phyloP scores from a whole-genome alignment of 2,888 invertebrate species.

The Gibbula magus region DNA sequence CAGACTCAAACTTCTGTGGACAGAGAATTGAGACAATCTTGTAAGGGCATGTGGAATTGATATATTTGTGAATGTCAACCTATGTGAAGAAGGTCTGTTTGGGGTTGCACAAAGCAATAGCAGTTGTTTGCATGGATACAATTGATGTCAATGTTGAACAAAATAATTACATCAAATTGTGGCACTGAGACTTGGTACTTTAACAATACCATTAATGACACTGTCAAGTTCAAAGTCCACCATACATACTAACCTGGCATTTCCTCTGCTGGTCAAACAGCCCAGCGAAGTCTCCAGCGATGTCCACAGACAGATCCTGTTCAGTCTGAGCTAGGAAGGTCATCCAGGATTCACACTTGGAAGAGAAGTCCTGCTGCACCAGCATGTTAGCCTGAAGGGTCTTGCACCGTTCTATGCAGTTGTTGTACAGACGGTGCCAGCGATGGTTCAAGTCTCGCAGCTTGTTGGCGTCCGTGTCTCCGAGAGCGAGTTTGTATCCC shows the following conservation, averaged over 20 bases:
- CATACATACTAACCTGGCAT: constrained; percentile 59
- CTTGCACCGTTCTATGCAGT: constrained; percentile 60
- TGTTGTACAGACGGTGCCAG: constrained; percentile 63
- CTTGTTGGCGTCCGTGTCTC: constrained; percentile 55
- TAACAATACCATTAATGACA: too few species aligned
- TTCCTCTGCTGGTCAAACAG: constrained; percentile 67
- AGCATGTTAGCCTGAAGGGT: constrained; percentile 64
- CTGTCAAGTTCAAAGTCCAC: too few species aligned
- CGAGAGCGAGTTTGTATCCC: constrained; percentile 68
- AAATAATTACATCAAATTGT: too few species aligned
- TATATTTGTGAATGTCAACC: too few species aligned
- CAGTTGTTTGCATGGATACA: too few species aligned
- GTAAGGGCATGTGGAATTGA: too few species aligned
- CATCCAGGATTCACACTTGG: constrained; percentile 73
- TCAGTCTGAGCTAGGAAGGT: constrained; percentile 70
- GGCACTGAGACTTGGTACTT: too few species aligned
- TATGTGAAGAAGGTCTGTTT: too few species aligned
- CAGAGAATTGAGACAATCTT: background rate
- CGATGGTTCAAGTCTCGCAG: constrained; percentile 66
- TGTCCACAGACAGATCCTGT: constrained; percentile 63
- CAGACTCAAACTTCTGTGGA: constrained; percentile 68
- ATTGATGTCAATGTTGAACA: too few species aligned
- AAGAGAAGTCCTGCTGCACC: constrained; percentile 69
- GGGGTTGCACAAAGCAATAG: too few species aligned
- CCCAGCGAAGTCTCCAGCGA: constrained; percentile 67